These are phyloP conservation scores for Caretta caretta DNA, from an alignment of 2,113 vertebrate species.

Conservation along the genomic window DNA sequence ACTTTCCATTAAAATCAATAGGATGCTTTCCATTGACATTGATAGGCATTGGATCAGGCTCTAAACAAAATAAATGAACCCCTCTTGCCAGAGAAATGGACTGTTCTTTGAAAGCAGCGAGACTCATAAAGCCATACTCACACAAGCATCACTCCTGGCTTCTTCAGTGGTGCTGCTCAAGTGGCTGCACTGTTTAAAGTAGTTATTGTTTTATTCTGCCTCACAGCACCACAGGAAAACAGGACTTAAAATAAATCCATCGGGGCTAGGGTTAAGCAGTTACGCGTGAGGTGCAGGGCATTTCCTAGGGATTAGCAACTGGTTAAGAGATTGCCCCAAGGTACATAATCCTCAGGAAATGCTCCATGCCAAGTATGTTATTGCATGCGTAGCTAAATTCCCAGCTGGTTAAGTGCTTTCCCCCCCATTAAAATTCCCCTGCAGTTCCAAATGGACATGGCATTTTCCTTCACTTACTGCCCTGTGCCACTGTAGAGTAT, in stretches of 20 bases:
- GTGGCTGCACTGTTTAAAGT: neutral
- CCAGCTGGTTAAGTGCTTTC: neutral
- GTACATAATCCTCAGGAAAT: fast-evolving
- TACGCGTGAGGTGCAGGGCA: neutral
- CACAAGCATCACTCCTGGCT: neutral
- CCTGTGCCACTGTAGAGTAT: neutral
- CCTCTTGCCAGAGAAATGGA: neutral
- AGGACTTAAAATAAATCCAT: neutral
- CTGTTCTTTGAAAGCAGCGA: neutral
- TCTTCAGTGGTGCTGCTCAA: fast-evolving
- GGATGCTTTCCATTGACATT: neutral
- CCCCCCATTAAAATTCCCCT: neutral
- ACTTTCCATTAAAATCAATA: conserved; percentile 8
- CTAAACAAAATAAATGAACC: neutral
- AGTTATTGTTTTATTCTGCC: neutral
- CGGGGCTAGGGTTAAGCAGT: neutral
- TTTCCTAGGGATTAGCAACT: neutral
- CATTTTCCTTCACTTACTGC: neutral
- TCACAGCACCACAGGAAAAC: neutral
- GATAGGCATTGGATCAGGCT: neutral
- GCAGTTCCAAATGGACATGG: neutral
- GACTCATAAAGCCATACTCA: neutral
- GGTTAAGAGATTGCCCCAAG: neutral
- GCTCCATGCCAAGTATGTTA: neutral
- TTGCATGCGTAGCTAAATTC: neutral